Evolutionary conservation across 2,113 vertebrate genomes (phyloP), one percentile per base, ranked within the genome.

Genomic region (Trematomus loennbergii): DNA sequence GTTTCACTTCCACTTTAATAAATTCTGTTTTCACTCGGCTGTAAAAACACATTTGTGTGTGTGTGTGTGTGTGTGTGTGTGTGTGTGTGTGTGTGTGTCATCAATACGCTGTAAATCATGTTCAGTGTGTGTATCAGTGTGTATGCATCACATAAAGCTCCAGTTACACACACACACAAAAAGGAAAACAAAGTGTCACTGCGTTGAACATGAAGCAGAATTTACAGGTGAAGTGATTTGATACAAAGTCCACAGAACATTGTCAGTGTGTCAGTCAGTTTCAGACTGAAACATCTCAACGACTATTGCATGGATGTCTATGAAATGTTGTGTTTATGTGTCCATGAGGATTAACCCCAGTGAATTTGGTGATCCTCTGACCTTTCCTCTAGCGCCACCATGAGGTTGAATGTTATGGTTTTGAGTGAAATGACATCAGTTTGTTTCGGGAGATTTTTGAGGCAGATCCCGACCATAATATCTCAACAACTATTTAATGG

Each of bases 1-100:
- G 70, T 65, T 65, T 65, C 52, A 58, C 59, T 73, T 77, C 73
- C 68, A 54, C 43, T 22, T 48, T 29, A 20, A 84, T 75, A 65
- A 75, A 78, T 10, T 61, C 22, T 59, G 46, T 61, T 73, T 82
- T 72, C 79, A 65, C 12, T 12, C 50, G 7, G 75, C 62, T 64
- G 70, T 63, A 54, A 22, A 66, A 64, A 46, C 36, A 65, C 3
- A 4, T 18, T 11, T 40, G 58, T 40, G 5, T 36, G 9, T 11
- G 16, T 45, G 25, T 29, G 25, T 29, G 25, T 29, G 25, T 49
- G 36, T 36, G 7, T 36, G 36, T 25, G 25, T 48, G 58, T 11
- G 6, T 65, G 60, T 15, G n/a, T 2, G 5, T 8, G 13, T 40
- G 36, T 40, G 36, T 40, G 36, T 40, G 40, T 10, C 12, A 49